Evolutionary conservation across 2,888 invertebrate species (phyloP).

Genomic region (Vannuccia rotundouncinata): DNA sequence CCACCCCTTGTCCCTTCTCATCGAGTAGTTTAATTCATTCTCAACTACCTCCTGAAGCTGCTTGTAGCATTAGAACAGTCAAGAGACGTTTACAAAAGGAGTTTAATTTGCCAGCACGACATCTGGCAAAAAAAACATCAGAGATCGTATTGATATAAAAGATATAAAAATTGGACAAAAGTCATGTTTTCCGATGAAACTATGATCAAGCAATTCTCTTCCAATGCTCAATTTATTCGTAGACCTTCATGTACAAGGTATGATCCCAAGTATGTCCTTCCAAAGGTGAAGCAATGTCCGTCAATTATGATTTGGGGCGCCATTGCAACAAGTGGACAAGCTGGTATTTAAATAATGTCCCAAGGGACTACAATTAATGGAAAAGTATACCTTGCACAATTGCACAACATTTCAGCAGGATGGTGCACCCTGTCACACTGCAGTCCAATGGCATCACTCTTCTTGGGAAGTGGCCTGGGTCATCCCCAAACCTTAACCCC

Average conservation of each 20-base stretch:
- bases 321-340: conserved; percentile 3
- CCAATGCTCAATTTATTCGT: conserved; percentile 25
- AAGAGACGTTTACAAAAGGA: conserved; percentile 1
- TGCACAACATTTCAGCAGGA: conserved; percentile 22
- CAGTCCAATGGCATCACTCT: conserved; percentile 21
- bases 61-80: conserved; percentile 19
- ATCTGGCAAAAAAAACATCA: conserved; percentile 28
- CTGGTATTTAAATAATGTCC: not conserved
- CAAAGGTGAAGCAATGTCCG: conserved; percentile 20
- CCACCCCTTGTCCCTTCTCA: not conserved
- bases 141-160: conserved; percentile 21
- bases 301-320: conserved; percentile 25
- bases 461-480: conserved; percentile 27
- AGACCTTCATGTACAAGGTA: not conserved
- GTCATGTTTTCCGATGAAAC: conserved; percentile 29
- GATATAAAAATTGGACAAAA: conserved; percentile 8
- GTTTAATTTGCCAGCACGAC: conserved; percentile 11
- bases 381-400: conserved; percentile 17
- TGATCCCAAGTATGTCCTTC: conserved; percentile 7
- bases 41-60: conserved; percentile 21
- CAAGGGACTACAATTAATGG: conserved; percentile 25
- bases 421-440: conserved; percentile 22
- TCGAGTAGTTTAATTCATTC: conserved; percentile 13
- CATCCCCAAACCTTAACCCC: conserved; percentile 20
- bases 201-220: conserved; percentile 1